These are phyloP conservation scores for Diaperis boleti DNA, from an alignment of 2,888 invertebrate genomes.

Conservation along the genomic window DNA sequence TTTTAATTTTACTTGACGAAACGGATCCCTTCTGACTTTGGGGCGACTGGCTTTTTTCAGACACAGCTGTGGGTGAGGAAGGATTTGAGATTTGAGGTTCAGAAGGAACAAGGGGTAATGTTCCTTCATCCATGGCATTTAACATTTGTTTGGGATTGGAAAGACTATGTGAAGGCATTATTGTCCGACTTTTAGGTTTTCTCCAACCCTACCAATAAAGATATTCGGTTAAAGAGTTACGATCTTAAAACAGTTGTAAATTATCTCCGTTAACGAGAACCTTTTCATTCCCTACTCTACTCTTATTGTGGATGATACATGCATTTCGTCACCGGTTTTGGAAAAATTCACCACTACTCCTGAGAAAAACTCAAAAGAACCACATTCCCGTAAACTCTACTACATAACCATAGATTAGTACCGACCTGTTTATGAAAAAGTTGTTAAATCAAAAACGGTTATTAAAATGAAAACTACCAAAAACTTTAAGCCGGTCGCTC, in stretches of 20 bases:
- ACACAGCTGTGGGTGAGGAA: slow-evolving; percentile 66
- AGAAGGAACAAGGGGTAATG: slow-evolving; percentile 62
- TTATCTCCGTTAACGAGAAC: slow-evolving; percentile 12
- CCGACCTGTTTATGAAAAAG: slow-evolving; percentile 34
- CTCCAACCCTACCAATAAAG: slow-evolving; percentile 76
- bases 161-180: slow-evolving; percentile 74
- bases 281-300: slow-evolving; percentile 1
- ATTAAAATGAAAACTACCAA: slow-evolving; percentile 8
- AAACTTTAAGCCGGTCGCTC: slow-evolving; percentile 9
- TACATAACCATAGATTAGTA: slow-evolving; percentile 30
- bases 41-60: slow-evolving; percentile 68
- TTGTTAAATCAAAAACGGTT: slow-evolving; percentile 9
- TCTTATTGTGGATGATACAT: slow-evolving; percentile 2
- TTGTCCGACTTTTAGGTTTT: slow-evolving; percentile 82
- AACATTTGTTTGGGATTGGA: slow-evolving; percentile 70
- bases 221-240: slow-evolving; percentile 37
- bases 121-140: slow-evolving; percentile 64
- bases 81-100: slow-evolving; percentile 66
- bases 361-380: background rate
- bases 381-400: slow-evolving; percentile 14
- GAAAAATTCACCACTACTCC: slow-evolving; percentile 5
- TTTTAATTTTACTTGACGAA: slow-evolving; percentile 68
- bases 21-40: slow-evolving; percentile 69
- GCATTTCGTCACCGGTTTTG: slow-evolving; percentile 1
- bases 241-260: slow-evolving; percentile 6